Percentiles rank a stretch among this genome's conserved stretches.
These are phyloP conservation scores for Cataglyphis livida DNA, from an alignment of 2,888 invertebrate species.

Conservation along the genomic window DNA sequence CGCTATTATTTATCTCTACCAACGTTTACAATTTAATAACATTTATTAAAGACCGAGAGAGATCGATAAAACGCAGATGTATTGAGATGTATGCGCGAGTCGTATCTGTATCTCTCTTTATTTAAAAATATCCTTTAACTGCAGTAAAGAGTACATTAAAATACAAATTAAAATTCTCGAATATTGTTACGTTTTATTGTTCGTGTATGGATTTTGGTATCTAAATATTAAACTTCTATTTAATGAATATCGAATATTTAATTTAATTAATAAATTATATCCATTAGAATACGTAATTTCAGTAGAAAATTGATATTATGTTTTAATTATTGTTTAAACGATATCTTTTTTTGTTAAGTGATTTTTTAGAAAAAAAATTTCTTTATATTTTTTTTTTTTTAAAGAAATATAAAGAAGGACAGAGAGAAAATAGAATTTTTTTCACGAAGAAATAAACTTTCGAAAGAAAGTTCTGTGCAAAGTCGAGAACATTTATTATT, in stretches of 20 bases:
- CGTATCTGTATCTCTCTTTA: background rate
- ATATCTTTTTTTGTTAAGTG: background rate
- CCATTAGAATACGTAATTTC: background rate
- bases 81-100: background rate
- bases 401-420: background rate
- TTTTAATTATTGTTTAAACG: background rate
- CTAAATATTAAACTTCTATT: background rate
- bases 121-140: background rate
- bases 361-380: background rate
- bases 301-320: background rate
- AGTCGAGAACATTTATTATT: background rate
- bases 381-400: background rate
- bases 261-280: background rate
- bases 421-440: background rate
- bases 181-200: background rate
- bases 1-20: slow-evolving; percentile 8
- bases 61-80: background rate
- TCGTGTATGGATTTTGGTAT: background rate
- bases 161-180: background rate
- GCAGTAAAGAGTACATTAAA: background rate
- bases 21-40: slow-evolving; percentile 31
- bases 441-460: background rate
- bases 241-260: background rate
- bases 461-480: background rate
- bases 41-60: background rate